Conservation (phyloP, 2,888 invertebrate genomes). For the Tenthredo scrophulariae region DNA sequence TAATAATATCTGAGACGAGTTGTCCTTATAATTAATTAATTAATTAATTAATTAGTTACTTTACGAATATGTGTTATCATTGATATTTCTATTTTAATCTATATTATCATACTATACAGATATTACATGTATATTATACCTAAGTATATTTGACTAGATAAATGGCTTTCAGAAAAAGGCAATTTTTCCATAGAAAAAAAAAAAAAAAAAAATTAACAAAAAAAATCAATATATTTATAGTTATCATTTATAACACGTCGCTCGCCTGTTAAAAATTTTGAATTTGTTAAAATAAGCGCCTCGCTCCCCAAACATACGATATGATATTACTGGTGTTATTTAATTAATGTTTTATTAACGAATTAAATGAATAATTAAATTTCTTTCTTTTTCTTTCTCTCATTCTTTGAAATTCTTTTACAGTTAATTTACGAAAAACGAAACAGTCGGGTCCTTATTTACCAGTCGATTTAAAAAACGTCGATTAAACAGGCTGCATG, state of each 20-base stretch:
- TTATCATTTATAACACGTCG: not conserved
- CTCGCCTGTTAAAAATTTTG: not conserved
- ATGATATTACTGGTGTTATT: not conserved
- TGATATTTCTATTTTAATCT: not conserved
- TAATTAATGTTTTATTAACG: not conserved
- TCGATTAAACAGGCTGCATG: not conserved
- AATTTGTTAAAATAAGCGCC: not conserved
- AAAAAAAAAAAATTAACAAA: not conserved
- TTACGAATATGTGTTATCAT: too few species aligned
- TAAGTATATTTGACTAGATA: conserved; percentile 27
- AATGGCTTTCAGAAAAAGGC: conserved; percentile 21
- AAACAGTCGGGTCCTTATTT: not conserved
- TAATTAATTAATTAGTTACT: not conserved
- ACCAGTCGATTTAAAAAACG: not conserved
- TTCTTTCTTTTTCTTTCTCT: not conserved
- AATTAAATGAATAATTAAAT: not conserved
- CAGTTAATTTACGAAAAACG: too few species aligned
- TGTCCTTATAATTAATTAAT: not conserved
- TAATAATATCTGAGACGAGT: not conserved
- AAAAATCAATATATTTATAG: not conserved
- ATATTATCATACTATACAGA: not conserved
- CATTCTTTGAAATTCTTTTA: too few species aligned
- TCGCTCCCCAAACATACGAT: not conserved
- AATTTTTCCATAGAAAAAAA: not conserved
- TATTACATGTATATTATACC: not conserved